Percentiles rank a stretch among this genome's conserved stretches.
Conservation (phyloP, 2,113 vertebrate genomes). For the Uropsilus gracilis region DNA sequence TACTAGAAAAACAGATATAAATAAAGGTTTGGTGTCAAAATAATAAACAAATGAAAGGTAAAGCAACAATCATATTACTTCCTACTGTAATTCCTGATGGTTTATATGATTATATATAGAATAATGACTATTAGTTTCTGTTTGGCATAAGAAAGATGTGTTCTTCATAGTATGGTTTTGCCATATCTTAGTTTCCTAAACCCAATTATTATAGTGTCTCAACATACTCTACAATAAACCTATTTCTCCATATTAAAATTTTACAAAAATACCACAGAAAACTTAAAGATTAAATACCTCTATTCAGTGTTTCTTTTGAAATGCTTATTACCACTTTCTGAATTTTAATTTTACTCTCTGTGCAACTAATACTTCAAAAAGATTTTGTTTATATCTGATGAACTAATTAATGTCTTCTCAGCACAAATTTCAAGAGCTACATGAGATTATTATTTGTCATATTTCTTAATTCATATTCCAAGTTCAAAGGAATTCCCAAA, state of each 20-base stretch:
- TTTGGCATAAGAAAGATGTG: neutral
- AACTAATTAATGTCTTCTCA: conserved; percentile 62
- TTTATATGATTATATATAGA: neutral
- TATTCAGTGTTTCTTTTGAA: neutral
- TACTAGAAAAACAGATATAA: neutral
- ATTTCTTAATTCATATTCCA: conserved; percentile 65
- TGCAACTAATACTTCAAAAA: conserved; percentile 50
- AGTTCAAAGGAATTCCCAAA: conserved; percentile 73
- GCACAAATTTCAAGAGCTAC: conserved; percentile 27
- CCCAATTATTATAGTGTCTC: neutral
- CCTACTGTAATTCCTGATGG: neutral
- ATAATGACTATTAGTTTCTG: neutral
- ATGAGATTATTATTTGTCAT: conserved; percentile 25
- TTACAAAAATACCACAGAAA: conserved; percentile 18
- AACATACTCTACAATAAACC: neutral
- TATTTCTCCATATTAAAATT: neutral
- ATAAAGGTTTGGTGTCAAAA: neutral
- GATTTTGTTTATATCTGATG: conserved; percentile 52
- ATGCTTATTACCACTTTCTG: neutral
- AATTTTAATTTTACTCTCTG: conserved; percentile 57
- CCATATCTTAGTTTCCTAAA: neutral
- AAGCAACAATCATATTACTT: conserved; percentile 31
- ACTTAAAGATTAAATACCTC: conserved; percentile 31
- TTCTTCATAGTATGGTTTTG: neutral
- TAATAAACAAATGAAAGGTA: neutral